phyloP scores from a whole-genome alignment of 1,140 invertebrate genomes.

The Papilio aristodemus region DNA sequence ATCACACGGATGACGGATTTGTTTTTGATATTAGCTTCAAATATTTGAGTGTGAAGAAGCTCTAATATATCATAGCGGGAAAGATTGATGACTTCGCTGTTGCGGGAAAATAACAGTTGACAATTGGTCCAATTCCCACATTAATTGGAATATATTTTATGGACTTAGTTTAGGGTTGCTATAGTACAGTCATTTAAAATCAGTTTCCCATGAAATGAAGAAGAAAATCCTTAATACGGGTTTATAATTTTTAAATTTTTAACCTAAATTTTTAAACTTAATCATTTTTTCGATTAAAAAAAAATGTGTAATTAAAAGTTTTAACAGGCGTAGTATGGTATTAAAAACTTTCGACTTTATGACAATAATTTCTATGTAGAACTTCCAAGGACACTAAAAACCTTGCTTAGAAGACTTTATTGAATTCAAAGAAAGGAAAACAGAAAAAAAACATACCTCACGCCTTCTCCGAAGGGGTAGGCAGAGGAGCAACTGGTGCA shows the following conservation, averaged over 20 bases:
- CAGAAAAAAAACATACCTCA: no score
- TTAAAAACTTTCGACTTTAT: not conserved
- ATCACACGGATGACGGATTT: not conserved
- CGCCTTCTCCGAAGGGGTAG: no score
- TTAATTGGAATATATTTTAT: not conserved
- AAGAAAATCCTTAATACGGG: no score
- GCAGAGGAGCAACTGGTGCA: no score
- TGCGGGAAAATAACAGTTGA: conserved; percentile 10
- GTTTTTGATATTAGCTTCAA: not conserved
- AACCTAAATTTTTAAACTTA: no score
- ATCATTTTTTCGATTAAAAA: no score
- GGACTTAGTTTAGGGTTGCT: no score
- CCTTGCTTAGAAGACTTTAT: conserved; percentile 1
- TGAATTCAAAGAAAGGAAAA: conserved; percentile 12
- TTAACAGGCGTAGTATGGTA: not conserved
- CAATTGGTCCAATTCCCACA: not conserved
- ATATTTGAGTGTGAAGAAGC: not conserved
- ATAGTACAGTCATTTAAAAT: no score
- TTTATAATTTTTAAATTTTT: no score
- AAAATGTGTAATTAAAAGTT: no score
- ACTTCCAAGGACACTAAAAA: not conserved
- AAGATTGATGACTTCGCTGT: conserved; percentile 9
- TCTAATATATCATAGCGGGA: not conserved
- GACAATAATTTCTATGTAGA: not conserved
- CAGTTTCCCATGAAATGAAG: no score